Evolutionary conservation across 2,113 vertebrate species (phyloP).

Genomic region (Hyperopisus bebe): DNA sequence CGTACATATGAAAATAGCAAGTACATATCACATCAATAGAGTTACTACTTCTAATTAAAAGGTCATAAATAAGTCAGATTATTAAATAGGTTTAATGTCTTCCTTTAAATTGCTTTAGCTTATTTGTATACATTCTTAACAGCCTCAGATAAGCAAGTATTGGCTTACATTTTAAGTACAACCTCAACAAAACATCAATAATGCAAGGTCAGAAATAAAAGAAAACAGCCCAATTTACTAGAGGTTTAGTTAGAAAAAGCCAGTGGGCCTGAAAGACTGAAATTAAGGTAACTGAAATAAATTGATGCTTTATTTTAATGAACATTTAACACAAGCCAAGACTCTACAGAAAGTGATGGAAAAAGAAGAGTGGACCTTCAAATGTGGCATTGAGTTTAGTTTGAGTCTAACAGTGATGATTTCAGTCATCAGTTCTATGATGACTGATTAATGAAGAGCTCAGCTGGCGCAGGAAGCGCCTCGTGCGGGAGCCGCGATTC

Average conservation of each 20-base stretch:
- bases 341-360: not conserved
- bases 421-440: not conserved
- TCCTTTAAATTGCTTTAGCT: not conserved
- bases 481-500: not conserved
- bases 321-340: not conserved
- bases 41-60: not conserved
- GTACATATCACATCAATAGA: not conserved
- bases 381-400: not conserved
- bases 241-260: not conserved
- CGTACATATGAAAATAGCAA: not conserved
- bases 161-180: not conserved
- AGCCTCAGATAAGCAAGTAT: not conserved
- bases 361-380: not conserved
- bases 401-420: not conserved
- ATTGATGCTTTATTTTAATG: not conserved
- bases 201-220: not conserved
- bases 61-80: not conserved
- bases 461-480: not conserved
- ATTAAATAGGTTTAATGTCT: not conserved
- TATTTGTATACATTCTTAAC: not conserved
- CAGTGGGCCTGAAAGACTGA: not conserved
- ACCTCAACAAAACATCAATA: not conserved
- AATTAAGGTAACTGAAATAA: not conserved
- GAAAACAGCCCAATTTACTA: not conserved
- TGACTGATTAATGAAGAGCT: not conserved